Evolutionary conservation across 2,797 vertebrate genomes (phyloP).

Genomic region (Betta splendens): DNA sequence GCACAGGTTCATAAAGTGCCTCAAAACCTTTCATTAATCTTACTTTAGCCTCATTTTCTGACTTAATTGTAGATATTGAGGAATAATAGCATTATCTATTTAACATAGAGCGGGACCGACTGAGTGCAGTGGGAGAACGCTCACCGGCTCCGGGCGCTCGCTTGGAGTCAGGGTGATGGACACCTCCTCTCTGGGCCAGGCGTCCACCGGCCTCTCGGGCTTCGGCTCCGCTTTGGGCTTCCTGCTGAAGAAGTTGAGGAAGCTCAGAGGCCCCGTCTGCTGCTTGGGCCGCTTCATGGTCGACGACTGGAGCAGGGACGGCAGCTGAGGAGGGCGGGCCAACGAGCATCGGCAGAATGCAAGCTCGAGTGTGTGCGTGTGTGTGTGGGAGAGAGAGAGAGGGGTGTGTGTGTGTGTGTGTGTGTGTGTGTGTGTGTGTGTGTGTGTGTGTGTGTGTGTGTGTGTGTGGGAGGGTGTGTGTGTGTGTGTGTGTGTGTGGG

Average conservation of each 20-base stretch:
- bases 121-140: slow-evolving; percentile 2
- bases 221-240: slow-evolving; percentile 81
- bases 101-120: no score
- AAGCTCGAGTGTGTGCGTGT: slow-evolving; percentile 24
- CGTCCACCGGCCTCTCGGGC: slow-evolving; percentile 66
- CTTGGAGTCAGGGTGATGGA: slow-evolving; percentile 74
- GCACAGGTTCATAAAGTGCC: slow-evolving; percentile 44
- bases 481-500: slow-evolving; percentile 17
- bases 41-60: no score
- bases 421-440: slow-evolving; percentile 28
- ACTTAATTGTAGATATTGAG: no score
- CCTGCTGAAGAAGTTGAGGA: slow-evolving; percentile 83
- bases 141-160: slow-evolving; percentile 76
- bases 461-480: no score
- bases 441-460: no score
- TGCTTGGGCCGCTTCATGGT: slow-evolving; percentile 85
- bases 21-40: no score
- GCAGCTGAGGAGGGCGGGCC: slow-evolving; percentile 64
- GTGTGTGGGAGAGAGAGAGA: neutral
- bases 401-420: neutral
- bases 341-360: slow-evolving; percentile 74
- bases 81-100: no score
- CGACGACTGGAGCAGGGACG: slow-evolving; percentile 47
- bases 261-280: slow-evolving; percentile 78
- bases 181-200: slow-evolving; percentile 70